Conservation (phyloP, 2,797 vertebrate genomes). For the Pangasius macronema region DNA sequence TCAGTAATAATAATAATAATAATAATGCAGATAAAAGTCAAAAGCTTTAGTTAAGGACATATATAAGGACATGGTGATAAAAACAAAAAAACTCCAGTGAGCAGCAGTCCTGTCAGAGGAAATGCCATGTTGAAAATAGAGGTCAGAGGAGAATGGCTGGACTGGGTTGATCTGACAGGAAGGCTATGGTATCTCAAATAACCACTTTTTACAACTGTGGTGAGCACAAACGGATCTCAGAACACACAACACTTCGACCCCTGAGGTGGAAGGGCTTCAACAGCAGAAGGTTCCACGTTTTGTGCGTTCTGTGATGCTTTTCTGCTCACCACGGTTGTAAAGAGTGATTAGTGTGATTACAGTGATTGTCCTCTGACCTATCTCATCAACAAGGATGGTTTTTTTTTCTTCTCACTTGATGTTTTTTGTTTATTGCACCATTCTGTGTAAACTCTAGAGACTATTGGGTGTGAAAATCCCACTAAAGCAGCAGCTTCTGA, state of each 20-base stretch:
- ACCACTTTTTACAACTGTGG: neutral
- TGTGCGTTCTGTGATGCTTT: neutral
- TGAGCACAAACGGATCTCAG: neutral
- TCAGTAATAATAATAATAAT: neutral
- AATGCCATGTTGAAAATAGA: neutral
- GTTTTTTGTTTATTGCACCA: neutral
- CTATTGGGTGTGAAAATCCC: neutral
- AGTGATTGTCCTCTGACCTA: neutral
- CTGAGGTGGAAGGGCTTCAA: neutral
- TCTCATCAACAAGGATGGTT: neutral
- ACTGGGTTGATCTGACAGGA: neutral
- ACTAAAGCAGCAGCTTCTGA: neutral
- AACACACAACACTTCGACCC: neutral
- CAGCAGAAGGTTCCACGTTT: neutral
- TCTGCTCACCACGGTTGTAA: neutral
- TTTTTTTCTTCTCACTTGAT: neutral
- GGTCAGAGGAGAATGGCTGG: neutral
- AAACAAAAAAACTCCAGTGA: neutral
- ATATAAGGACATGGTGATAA: neutral
- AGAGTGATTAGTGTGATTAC: neutral
- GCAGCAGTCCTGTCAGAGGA: neutral
- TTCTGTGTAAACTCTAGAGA: neutral
- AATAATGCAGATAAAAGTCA: neutral
- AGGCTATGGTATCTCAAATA: neutral
- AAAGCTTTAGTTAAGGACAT: neutral